Base-by-base conservation (phyloP, 2,113 vertebrate genomes). In the Pygathrix nemaeus region DNA sequence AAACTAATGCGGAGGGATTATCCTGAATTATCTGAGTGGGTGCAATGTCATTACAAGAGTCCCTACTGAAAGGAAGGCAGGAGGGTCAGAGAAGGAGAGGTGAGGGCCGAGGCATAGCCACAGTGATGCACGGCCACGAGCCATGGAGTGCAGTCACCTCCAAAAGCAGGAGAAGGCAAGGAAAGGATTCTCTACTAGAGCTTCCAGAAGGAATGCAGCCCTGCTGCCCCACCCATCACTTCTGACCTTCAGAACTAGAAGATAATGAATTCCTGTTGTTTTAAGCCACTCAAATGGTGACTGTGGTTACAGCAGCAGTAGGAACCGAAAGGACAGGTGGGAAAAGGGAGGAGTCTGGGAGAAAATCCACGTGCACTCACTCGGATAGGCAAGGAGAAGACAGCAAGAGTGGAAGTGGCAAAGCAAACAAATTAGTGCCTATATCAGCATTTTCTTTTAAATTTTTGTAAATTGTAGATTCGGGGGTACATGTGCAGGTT, bases 51-150 rank as follows among this genome's bases (percentile, higher is more conserved):
- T 20, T 23, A 21, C 7, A 45, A 20, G 68, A n/a, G 32, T 17
- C 59, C 85, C 23, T 78, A 23, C 17, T 35, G 35, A 76, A 50
- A 83, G 8, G 12, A 25, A 30, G 18, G 32, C 8, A 73, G 9
- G 40, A 61, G n/a, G 52, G 78, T 48, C 27, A 21, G 35, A 78
- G 75, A 40, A 90, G 48, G 35, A 45, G 23, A 25, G 1, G 8
- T 32, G 73, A 61, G 9, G 73, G 38, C 38, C 4, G 21, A 78
- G 25, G 70, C 35, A 27, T 66, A 35, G 73, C 45, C 32, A 30
- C n/a, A 72, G 43, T 4, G 40, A 48, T 9, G 48, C 55, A 9
- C 0, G 40, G n/a, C 55, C 48, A n/a, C 0, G 3, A 17, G 25
- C 45, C 59, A 38, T 76, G 30, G 25, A 59, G 17, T 11, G 18